These are phyloP conservation scores for Uria aalge DNA, from an alignment of 2,113 vertebrate species.

Conservation along the genomic window DNA sequence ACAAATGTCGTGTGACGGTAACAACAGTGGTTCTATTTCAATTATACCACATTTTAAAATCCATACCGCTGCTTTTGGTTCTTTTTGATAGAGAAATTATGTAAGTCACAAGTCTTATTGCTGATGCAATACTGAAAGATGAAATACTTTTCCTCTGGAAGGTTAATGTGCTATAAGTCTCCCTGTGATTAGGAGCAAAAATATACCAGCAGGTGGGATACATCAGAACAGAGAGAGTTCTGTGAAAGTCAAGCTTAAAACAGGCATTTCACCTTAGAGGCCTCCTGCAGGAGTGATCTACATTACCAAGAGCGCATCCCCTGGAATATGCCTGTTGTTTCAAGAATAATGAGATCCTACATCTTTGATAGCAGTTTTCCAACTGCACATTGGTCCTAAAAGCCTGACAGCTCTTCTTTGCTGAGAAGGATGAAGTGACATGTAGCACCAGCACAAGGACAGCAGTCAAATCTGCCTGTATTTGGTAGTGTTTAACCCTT, in stretches of 20 bases:
- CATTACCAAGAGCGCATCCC: background rate
- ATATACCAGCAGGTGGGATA: slow-evolving; percentile 60
- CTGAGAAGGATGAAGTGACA: background rate
- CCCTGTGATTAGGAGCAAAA: slow-evolving; percentile 57
- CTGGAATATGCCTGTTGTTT: background rate
- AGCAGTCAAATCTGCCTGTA: background rate
- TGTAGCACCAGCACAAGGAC: background rate
- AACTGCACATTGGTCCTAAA: background rate
- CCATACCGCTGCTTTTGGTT: background rate
- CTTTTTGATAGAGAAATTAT: background rate
- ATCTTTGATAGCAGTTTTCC: background rate
- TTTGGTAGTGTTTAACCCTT: background rate
- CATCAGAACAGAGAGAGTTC: slow-evolving; percentile 29
- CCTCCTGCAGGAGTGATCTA: slow-evolving; percentile 44
- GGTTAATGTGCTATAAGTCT: slow-evolving; percentile 53
- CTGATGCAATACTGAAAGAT: slow-evolving; percentile 21
- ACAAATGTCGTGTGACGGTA: background rate
- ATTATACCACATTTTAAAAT: background rate
- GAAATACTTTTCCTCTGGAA: slow-evolving; percentile 37
- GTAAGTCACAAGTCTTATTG: background rate
- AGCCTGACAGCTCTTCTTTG: background rate
- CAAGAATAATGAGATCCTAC: background rate
- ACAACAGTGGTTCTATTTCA: background rate
- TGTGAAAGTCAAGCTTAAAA: slow-evolving; percentile 39
- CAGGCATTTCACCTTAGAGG: slow-evolving; percentile 23